Evolutionary conservation across 2,113 vertebrate species (phyloP).

Genomic region (Ctenodactylus gundi): DNA sequence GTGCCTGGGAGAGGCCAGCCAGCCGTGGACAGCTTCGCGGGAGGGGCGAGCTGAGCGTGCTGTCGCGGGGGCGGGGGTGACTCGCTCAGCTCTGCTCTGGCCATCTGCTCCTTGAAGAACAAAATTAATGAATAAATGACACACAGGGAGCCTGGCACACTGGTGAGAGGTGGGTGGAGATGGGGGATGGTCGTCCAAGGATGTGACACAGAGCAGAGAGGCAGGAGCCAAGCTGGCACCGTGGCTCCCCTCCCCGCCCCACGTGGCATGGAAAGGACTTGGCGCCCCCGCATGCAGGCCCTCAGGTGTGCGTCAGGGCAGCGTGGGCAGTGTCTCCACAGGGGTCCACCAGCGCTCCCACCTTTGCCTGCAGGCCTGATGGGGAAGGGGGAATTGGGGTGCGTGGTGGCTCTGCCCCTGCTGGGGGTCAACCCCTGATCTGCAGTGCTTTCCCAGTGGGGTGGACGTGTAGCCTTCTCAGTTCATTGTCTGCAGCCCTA

Average conservation of each 20-base stretch:
- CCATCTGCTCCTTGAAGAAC: conserved; percentile 72
- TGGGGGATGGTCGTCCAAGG: neutral
- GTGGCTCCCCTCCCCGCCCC: neutral
- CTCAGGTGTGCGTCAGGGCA: neutral
- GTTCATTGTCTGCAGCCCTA: accelerated
- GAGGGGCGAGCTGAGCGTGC: neutral
- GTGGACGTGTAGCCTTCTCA: accelerated
- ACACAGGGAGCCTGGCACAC: neutral
- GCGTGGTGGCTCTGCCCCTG: neutral
- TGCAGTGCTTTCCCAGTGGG: accelerated
- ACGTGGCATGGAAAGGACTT: neutral
- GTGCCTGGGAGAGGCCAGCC: neutral
- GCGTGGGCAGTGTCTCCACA: neutral
- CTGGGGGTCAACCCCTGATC: neutral
- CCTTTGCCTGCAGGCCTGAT: neutral
- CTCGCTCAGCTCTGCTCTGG: neutral
- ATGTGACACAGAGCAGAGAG: conserved; percentile 35
- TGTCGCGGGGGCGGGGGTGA: neutral
- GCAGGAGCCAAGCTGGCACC: conserved; percentile 25
- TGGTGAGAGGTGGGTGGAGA: neutral
- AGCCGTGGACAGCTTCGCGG: neutral
- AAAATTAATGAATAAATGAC: conserved; percentile 52
- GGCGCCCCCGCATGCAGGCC: accelerated
- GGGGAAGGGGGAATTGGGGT: neutral
- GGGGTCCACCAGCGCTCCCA: neutral